Conservation (phyloP, 2,888 invertebrate genomes). For the Ichneumon xanthorius region DNA sequence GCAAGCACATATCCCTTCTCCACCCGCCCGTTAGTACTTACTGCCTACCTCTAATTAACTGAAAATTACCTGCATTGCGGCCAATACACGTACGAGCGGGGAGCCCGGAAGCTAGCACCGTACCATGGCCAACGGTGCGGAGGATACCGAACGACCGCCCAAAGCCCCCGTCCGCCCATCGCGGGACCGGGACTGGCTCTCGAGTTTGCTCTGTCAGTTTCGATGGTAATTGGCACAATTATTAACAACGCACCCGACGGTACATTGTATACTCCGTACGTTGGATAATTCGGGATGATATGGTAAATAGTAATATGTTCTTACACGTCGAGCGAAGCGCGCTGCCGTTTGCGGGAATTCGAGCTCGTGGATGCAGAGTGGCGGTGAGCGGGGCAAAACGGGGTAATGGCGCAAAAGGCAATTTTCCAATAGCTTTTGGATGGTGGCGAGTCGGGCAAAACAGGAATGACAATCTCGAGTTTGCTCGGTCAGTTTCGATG, state of each 20-base stretch:
- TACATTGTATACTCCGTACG: not conserved
- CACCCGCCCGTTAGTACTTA: slow-evolving; percentile 56
- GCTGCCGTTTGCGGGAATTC: not conserved
- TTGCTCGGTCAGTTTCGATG: slow-evolving; percentile 54
- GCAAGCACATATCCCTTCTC: slow-evolving; percentile 22
- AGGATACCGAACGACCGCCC: slow-evolving; percentile 45
- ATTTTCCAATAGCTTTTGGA: no score
- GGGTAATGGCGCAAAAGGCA: no score
- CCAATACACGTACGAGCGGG: slow-evolving; percentile 64
- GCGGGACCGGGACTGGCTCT: slow-evolving; percentile 34
- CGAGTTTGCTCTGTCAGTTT: slow-evolving; percentile 59
- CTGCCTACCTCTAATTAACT: slow-evolving; percentile 76
- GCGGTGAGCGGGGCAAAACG: no score
- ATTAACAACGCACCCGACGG: slow-evolving; percentile 64
- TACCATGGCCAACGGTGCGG: slow-evolving; percentile 22
- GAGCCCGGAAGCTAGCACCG: not conserved
- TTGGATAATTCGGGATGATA: not conserved
- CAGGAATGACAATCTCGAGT: slow-evolving; percentile 9
- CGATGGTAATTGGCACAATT: slow-evolving; percentile 73
- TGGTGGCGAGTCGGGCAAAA: no score
- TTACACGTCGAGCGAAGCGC: not conserved
- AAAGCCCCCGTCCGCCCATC: slow-evolving; percentile 5
- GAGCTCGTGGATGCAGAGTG: not conserved
- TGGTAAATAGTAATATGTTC: not conserved
- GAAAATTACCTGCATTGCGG: slow-evolving; percentile 77